Conservation (phyloP, 2,888 invertebrate genomes). For the Eutolmus rufibarbis region DNA sequence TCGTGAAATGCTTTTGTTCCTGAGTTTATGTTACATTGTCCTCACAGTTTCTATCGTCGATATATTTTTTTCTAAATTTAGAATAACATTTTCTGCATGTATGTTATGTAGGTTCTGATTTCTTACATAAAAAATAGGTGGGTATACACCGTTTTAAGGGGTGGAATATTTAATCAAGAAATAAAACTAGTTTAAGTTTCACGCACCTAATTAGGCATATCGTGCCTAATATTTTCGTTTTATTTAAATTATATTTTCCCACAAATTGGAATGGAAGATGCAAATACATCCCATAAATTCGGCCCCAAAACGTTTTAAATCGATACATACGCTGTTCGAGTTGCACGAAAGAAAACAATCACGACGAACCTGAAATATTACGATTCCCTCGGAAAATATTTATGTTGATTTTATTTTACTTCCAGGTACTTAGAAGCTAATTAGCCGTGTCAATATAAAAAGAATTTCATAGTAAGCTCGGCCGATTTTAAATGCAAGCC, state of each 20-base stretch:
- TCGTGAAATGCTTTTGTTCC: neutral
- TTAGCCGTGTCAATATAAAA: neutral
- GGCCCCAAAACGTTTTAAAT: neutral
- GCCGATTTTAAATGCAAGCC: neutral
- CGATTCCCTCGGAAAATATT: slow-evolving; percentile 6
- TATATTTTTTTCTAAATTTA: neutral
- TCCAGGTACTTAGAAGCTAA: neutral
- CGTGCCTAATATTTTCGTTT: neutral
- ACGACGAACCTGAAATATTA: neutral
- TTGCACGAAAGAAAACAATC: neutral
- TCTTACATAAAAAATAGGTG: neutral
- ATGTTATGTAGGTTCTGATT: neutral
- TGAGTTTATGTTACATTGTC: neutral
- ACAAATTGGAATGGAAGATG: neutral
- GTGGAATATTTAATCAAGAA: neutral
- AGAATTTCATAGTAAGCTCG: neutral
- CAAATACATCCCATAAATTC: neutral
- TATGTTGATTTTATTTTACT: slow-evolving; percentile 4
- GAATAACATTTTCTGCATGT: neutral
- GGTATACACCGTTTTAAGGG: neutral
- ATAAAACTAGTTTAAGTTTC: neutral
- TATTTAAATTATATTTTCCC: neutral
- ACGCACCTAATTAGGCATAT: neutral
- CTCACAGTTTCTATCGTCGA: neutral
- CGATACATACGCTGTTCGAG: neutral